phyloP scores from a whole-genome alignment of 2,113 vertebrate species.

The Lampris incognitus region DNA sequence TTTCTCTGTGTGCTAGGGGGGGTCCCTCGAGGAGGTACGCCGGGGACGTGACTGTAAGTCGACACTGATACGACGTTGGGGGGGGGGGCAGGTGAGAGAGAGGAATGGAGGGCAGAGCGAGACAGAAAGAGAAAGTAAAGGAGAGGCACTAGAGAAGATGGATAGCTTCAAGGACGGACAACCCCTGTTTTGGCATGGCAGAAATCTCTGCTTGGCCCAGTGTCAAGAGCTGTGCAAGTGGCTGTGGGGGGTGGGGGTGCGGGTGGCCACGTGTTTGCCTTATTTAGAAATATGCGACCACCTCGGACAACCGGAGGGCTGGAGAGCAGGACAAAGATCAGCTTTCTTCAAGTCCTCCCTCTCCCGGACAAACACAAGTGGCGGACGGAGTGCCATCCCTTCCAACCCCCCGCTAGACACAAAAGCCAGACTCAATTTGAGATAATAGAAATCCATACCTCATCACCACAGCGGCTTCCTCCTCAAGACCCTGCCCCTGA shows the following conservation, averaged over 20 bases:
- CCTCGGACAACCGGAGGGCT: not conserved
- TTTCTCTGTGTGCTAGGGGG: constrained; percentile 39
- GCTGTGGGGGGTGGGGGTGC: not conserved
- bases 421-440: constrained; percentile 6
- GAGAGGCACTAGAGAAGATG: not conserved
- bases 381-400: constrained; percentile 21
- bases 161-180: constrained; percentile 41
- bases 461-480: constrained; percentile 40
- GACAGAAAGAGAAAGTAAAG: not conserved
- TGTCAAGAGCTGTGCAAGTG: constrained; percentile 34
- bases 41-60: constrained; percentile 46
- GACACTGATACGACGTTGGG: constrained; percentile 48
- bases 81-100: not conserved
- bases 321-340: not conserved
- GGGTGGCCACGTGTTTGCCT: not conserved
- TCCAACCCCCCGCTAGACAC: constrained; percentile 18
- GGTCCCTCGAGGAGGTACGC: constrained; percentile 31
- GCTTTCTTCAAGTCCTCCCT: not conserved
- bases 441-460: constrained; percentile 47
- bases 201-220: constrained; percentile 53
- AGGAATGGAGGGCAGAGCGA: not conserved
- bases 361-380: constrained; percentile 19
- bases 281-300: constrained; percentile 43
- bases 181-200: constrained; percentile 64
- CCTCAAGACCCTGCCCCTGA: constrained; percentile 18